These are phyloP conservation scores for Dermatemys mawii DNA, from an alignment of 2,113 vertebrate genomes.

Conservation along the genomic window DNA sequence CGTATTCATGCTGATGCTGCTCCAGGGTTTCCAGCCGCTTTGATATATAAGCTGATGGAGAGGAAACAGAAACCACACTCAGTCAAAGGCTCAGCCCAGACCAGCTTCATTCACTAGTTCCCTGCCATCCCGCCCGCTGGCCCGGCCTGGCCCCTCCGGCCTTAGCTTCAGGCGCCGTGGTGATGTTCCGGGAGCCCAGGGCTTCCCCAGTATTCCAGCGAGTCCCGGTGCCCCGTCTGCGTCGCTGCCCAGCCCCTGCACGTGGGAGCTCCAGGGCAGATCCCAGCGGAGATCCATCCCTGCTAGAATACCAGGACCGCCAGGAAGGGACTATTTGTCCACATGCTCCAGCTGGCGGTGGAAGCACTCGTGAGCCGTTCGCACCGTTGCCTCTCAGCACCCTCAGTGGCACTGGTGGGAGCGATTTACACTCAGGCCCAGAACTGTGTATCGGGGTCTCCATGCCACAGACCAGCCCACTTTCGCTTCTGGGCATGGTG, in stretches of 20 bases:
- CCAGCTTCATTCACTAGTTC: neutral
- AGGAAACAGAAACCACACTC: neutral
- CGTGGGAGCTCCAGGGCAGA: no score
- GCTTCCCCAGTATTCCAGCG: neutral
- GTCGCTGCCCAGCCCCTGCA: neutral
- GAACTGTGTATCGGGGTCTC: no score
- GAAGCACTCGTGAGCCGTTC: no score
- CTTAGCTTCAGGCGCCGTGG: neutral
- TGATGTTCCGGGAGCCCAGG: neutral
- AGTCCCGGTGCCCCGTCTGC: neutral
- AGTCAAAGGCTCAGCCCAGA: neutral
- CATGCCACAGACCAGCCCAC: no score
- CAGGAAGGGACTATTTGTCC: neutral
- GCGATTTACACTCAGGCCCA: no score
- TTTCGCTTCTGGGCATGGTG: no score
- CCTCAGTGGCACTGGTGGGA: no score
- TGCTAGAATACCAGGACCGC: neutral
- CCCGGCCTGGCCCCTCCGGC: neutral
- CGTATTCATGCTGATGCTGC: slow-evolving; percentile 83
- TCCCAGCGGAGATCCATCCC: no score
- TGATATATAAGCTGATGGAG: slow-evolving; percentile 79
- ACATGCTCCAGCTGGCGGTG: no score
- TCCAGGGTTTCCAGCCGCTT: slow-evolving; percentile 81
- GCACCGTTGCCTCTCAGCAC: no score
- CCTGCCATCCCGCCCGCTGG: neutral